Base-by-base conservation (phyloP, 1,140 invertebrate species). In the Pseudobourletiella spinata region DNA sequence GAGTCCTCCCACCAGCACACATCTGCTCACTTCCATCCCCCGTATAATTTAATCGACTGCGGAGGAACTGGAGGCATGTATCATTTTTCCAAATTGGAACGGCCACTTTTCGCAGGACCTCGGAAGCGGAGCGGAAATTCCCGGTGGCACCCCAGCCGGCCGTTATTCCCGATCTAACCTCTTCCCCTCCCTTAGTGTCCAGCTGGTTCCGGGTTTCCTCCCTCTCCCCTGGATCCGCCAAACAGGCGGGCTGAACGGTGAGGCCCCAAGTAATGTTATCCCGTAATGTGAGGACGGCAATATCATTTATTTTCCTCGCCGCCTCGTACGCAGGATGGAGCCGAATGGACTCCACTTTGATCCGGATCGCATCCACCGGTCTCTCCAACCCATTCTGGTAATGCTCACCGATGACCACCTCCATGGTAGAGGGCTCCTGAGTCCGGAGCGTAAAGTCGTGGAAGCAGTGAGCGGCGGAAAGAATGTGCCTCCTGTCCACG, bases 381-480 rank as follows among this genome's bases (percentile, higher is more conserved):
- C n/a, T n/a, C n/a, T n/a, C n/a, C 46, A 48, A 20, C 6, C 11
- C 11, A 6, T 25, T 11, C 22, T 48, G 24, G 46, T 15, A 25
- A 6, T 11, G 18, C 24, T 48, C 46, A n/a, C 46, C 46, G 6
- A 48, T 22, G 6, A 22, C 6, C 24, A 48, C 46, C 22, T 48
- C 46, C 46, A 25, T 48, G 6, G 6, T 8, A n/a, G 46, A 25
- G 11, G 46, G 24, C 11, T 25, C 11, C 16, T 15, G 11, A 20
- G 16, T 11, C 6, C 46, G 11, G 11, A 11, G 6, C 8, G 6
- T 20, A 22, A 25, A 48, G 46, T 48, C 46, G 6, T 8, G 11
- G 32, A 65, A 65, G 29, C 78, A 79, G 61, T 79, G 78, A 50
- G 74, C 76, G 22, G 77, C 76, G 29, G 72, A 73, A 15, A 79